Percentiles rank a stretch among this genome's conserved stretches.
These are phyloP conservation scores for Tetanocera ferruginea DNA, from an alignment of 2,888 invertebrate species.

Conservation along the genomic window DNA sequence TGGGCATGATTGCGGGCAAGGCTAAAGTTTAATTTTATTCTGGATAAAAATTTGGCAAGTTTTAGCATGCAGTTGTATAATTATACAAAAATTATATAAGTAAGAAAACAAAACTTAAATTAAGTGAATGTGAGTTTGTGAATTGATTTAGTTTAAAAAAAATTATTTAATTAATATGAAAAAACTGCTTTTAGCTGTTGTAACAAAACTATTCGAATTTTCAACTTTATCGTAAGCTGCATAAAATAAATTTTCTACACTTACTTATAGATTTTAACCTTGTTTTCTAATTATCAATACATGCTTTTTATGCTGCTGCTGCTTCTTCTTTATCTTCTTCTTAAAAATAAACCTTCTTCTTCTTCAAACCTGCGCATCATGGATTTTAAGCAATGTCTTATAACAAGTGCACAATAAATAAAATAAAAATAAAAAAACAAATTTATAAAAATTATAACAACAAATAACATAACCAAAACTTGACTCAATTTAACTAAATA, in stretches of 20 bases:
- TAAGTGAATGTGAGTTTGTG: not conserved
- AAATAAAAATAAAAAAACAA: too few species aligned
- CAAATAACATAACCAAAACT: not conserved
- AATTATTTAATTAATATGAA: too few species aligned
- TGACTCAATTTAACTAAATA: too few species aligned
- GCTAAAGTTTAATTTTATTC: slow-evolving; percentile 10
- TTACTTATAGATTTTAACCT: not conserved
- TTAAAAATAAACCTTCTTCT: not conserved
- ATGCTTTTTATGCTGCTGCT: too few species aligned
- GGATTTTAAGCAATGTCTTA: not conserved
- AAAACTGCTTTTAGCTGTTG: too few species aligned
- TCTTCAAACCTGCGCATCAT: not conserved
- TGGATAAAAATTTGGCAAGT: not conserved
- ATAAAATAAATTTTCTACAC: not conserved
- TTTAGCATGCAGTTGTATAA: not conserved
- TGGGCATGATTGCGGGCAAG: slow-evolving; percentile 25
- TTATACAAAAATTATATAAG: not conserved
- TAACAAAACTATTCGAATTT: too few species aligned
- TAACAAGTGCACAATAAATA: not conserved
- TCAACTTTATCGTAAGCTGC: not conserved
- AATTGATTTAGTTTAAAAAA: not conserved
- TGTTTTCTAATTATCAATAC: too few species aligned
- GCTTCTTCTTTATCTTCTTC: not conserved
- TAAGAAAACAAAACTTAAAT: not conserved
- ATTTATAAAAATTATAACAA: not conserved